Evolutionary conservation across 2,113 vertebrate genomes (phyloP).

Genomic region (Lepidothrix coronata): DNA sequence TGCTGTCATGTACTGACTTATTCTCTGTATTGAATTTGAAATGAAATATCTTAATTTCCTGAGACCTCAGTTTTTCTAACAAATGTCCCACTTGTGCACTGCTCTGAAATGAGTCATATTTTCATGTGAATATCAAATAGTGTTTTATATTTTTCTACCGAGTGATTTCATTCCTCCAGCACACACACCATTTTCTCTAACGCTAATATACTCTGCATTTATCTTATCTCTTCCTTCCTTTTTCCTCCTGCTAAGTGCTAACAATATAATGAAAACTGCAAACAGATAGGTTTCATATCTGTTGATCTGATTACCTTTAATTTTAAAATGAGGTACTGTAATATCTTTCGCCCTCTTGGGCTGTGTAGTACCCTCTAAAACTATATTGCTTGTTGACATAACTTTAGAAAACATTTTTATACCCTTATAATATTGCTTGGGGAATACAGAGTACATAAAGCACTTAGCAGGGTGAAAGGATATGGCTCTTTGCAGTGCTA

Average conservation of each 20-base stretch:
- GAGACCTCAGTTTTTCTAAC: background rate
- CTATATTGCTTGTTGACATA: background rate
- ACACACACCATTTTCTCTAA: background rate
- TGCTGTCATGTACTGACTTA: background rate
- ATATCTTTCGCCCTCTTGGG: background rate
- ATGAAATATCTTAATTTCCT: background rate
- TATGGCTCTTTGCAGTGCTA: background rate
- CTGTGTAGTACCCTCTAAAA: background rate
- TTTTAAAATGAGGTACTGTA: constrained; percentile 10
- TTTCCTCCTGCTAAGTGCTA: background rate
- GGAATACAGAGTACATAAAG: background rate
- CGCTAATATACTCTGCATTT: background rate
- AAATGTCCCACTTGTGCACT: background rate
- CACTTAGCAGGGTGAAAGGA: background rate
- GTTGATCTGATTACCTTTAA: constrained; percentile 29
- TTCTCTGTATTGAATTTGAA: background rate
- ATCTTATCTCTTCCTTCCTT: background rate
- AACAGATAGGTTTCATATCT: constrained; percentile 5
- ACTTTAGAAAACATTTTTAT: constrained; percentile 11
- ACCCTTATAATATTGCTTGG: background rate
- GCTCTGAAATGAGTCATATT: background rate
- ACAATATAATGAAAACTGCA: background rate
- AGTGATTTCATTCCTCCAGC: background rate
- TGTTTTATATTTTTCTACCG: background rate
- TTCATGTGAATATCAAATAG: background rate